Conservation (phyloP, 2,888 invertebrate genomes). For the Eustalomyia histrio region DNA sequence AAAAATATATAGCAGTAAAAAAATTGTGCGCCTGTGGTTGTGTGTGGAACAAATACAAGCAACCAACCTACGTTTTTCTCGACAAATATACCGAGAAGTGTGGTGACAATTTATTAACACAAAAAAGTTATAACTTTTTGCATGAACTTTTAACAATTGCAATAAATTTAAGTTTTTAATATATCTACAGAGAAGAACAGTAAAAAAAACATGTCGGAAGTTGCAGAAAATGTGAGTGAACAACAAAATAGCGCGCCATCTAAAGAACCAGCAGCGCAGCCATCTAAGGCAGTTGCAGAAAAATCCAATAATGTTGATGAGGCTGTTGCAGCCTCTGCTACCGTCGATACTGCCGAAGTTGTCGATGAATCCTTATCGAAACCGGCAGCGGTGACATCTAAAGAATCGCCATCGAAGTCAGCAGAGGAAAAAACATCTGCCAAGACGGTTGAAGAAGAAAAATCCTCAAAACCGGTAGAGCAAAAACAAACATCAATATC, state of each 20-base stretch:
- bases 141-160: constrained; percentile 25
- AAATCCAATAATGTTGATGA: constrained; percentile 43
- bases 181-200: constrained; percentile 14
- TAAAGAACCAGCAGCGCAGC: constrained; percentile 49
- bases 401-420: constrained; percentile 42
- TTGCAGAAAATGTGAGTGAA: constrained; percentile 69
- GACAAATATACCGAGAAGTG: constrained; percentile 44
- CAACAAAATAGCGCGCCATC: constrained; percentile 67
- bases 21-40: constrained; percentile 44
- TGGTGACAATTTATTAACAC: constrained; percentile 21
- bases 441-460: constrained; percentile 8
- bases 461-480: constrained; percentile 19
- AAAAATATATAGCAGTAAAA: constrained; percentile 59
- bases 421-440: constrained; percentile 47
- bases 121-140: constrained; percentile 38
- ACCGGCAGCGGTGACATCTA: constrained; percentile 49
- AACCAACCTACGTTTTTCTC: constrained; percentile 55
- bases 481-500: constrained; percentile 57
- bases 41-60: constrained; percentile 45
- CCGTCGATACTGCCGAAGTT: constrained; percentile 27
- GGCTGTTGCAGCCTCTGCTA: constrained; percentile 31
- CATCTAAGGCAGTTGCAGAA: constrained; percentile 44
- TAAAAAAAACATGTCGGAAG: constrained; percentile 71
- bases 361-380: constrained; percentile 35
- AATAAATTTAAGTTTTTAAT: constrained; percentile 35